Evolutionary conservation across 2,113 vertebrate genomes (phyloP).

Genomic region (Stictonetta naevosa): DNA sequence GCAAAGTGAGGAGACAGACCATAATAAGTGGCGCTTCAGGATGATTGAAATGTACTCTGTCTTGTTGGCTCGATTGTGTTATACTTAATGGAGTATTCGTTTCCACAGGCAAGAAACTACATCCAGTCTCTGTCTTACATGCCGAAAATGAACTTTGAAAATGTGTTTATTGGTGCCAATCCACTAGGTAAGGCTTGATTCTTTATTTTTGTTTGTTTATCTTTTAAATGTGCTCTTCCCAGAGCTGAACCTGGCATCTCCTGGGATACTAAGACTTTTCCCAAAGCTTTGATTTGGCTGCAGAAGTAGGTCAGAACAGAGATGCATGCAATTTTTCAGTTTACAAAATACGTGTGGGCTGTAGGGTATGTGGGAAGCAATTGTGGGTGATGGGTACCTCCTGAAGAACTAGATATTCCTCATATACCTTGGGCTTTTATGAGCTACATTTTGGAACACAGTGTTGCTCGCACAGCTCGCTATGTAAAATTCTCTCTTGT

Average conservation of each 20-base stretch:
- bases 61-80: neutral
- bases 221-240: neutral
- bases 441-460: accelerated
- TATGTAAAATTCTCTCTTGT: neutral
- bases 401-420: neutral
- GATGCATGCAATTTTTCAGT: accelerated
- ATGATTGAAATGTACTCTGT: neutral
- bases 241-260: neutral
- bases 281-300: neutral
- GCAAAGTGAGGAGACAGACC: neutral
- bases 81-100: conserved; percentile 51
- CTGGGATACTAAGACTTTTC: neutral
- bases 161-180: conserved; percentile 97
- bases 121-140: conserved; percentile 94
- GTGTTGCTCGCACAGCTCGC: neutral
- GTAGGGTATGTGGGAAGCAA: neutral
- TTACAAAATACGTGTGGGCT: accelerated
- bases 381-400: neutral
- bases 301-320: neutral
- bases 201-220: too few relatives aligned
- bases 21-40: neutral
- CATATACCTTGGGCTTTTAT: accelerated
- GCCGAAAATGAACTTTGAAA: conserved; percentile 97
- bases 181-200: conserved; percentile 86
- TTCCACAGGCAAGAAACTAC: conserved; percentile 94